phyloP scores from a whole-genome alignment of 2,888 invertebrate genomes.

The Acleris sparsana region DNA sequence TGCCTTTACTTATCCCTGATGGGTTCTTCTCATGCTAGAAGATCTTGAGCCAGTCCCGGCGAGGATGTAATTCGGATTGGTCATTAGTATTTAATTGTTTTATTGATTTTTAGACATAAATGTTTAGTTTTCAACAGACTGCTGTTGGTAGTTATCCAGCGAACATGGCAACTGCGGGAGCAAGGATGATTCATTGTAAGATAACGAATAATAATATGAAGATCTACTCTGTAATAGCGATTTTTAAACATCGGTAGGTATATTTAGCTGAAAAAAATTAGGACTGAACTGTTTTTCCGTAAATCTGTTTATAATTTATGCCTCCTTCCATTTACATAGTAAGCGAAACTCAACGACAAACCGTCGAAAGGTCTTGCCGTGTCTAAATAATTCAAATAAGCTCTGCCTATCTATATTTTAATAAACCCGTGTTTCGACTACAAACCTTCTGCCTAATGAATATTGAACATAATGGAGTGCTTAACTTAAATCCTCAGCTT shows the following conservation, averaged over 20 bases:
- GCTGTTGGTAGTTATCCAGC: not conserved
- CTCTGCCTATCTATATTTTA: constrained; percentile 43
- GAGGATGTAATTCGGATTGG: too few relatives aligned
- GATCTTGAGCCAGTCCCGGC: too few relatives aligned
- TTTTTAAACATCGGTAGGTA: not conserved
- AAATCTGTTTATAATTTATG: constrained; percentile 11
- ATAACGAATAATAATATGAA: too few relatives aligned
- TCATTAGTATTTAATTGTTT: too few relatives aligned
- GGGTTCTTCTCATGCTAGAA: too few relatives aligned
- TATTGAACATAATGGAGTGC: constrained; percentile 29
- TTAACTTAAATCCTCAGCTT: constrained; percentile 19
- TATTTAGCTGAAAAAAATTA: not conserved
- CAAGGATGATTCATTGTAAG: too few relatives aligned
- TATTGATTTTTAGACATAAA: too few relatives aligned
- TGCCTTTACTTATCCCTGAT: too few relatives aligned
- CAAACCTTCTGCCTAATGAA: constrained; percentile 26
- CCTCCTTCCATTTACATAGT: constrained; percentile 16
- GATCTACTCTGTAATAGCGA: not conserved
- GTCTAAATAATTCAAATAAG: constrained; percentile 44
- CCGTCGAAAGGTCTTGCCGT: constrained; percentile 39
- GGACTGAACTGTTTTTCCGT: not conserved
- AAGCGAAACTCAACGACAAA: constrained; percentile 10
- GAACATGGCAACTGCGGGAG: not conserved
- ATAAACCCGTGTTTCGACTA: constrained; percentile 36
- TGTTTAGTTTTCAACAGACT: too few relatives aligned